Conservation (phyloP, 1,140 invertebrate genomes). For the Orussus abietinus region DNA sequence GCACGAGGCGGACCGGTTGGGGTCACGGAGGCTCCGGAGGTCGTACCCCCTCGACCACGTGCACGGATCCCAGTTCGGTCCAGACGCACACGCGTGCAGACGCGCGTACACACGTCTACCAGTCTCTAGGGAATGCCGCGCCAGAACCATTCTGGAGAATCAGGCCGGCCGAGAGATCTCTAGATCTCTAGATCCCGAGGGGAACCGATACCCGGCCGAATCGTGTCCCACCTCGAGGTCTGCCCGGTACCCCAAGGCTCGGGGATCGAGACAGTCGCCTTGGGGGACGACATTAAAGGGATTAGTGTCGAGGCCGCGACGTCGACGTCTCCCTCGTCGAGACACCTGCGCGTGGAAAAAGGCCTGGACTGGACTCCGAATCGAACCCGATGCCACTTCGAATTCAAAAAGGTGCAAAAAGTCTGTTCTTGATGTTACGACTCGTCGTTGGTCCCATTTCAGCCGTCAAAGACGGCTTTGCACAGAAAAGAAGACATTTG, state of each 20-base stretch:
- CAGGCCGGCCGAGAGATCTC: too few relatives aligned
- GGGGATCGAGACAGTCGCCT: slow-evolving; percentile 22
- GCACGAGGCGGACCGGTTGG: slow-evolving; percentile 47
- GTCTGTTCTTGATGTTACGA: too few relatives aligned
- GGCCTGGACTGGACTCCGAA: not conserved
- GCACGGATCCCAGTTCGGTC: not conserved
- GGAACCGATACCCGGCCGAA: not conserved
- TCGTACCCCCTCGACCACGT: slow-evolving; percentile 26
- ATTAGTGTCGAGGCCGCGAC: slow-evolving; percentile 31
- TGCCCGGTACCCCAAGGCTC: slow-evolving; percentile 17
- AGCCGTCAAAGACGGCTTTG: too few relatives aligned
- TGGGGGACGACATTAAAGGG: slow-evolving; percentile 36
- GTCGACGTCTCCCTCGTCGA: slow-evolving; percentile 1
- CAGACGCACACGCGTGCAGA: too few relatives aligned
- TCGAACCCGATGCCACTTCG: too few relatives aligned
- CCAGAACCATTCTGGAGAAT: too few relatives aligned
- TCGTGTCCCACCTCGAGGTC: not conserved
- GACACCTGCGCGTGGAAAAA: not conserved
- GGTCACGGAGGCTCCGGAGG: slow-evolving; percentile 44
- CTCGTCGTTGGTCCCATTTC: too few relatives aligned
- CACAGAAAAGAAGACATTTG: too few relatives aligned
- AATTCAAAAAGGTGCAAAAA: too few relatives aligned
- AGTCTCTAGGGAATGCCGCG: too few relatives aligned
- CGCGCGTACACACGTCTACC: too few relatives aligned
- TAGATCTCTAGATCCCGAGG: too few relatives aligned